Evolutionary conservation across 2,888 invertebrate genomes (phyloP), one percentile per base, ranked within the genome.

Genomic region (Sympetrum striolatum): DNA sequence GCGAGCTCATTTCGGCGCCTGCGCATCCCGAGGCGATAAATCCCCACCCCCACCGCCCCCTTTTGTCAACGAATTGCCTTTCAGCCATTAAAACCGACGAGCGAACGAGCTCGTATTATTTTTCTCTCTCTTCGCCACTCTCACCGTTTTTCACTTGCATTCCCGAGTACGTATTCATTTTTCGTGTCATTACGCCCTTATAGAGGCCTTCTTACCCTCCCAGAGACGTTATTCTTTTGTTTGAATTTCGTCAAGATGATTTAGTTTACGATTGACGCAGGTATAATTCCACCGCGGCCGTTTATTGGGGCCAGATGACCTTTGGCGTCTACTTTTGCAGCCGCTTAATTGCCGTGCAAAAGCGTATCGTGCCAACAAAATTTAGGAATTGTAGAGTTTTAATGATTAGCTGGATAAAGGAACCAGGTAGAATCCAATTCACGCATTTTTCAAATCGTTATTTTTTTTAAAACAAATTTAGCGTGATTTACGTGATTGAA

Each of bases 51-150:
- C n/a, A 37, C 58, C 60, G 35, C 86, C 58, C 35, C 86, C 86
- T n/a, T 60, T 86, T 60, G 86, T 86, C 86, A 60, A 86, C 86
- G 86, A 86, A 86, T 86, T 86, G 86, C 86, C 86, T 86, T 86
- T 86, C 86, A 86, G 86, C 86, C 86, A 86, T 86, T 86, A 86
- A 86, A 86, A 86, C 64, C 86, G 86, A 60, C 86, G 86, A 82
- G 82, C 82, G 82, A 82, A 60, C 82, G 58, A 37, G 37, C 86
- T 64, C 86, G 60, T 60, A 22, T 64, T 60, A 37, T 64, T 86
- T 64, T 64, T 37, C 82, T 58, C 81, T 25, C 14, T 3, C 1
- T 31, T 31, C 25, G 14, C 14, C 73, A 6, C 31, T 5, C 25
- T 73, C 60, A 6, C 86, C n/a, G 35, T 37, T 35, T 60, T 31